phyloP scores from a whole-genome alignment of 2,113 vertebrate genomes.

The Oreochromis aureus region DNA sequence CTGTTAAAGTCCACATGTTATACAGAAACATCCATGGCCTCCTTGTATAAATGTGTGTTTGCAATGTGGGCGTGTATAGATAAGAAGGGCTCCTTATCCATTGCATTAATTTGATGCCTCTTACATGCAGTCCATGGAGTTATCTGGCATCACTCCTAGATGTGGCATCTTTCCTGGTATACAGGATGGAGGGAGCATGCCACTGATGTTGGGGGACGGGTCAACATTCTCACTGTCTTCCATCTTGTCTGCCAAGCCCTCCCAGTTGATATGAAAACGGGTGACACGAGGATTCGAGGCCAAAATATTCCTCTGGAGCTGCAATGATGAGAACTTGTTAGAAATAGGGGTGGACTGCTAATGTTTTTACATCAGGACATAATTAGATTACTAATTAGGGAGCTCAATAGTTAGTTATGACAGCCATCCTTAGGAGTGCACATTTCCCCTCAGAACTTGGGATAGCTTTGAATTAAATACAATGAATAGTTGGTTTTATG shows the following conservation, averaged over 20 bases:
- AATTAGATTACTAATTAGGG: background rate
- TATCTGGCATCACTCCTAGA: slow-evolving; percentile 79
- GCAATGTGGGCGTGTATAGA: background rate
- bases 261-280: slow-evolving; percentile 92
- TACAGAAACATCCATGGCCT: background rate
- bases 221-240: slow-evolving; percentile 87
- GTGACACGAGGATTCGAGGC: slow-evolving; percentile 88
- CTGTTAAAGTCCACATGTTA: background rate
- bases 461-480: background rate
- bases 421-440: background rate
- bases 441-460: background rate
- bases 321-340: background rate
- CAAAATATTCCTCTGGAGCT: slow-evolving; percentile 90
- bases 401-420: background rate
- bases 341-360: background rate
- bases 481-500: background rate
- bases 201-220: slow-evolving; percentile 66
- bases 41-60: background rate
- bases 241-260: slow-evolving; percentile 76
- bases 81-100: background rate
- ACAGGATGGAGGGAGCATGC: slow-evolving; percentile 74
- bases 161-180: slow-evolving; percentile 73
- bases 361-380: background rate
- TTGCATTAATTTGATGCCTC: background rate
- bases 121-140: slow-evolving; percentile 89